A percentile compares a stretch with the other conserved stretches of the same genome.
Evolutionary conservation across 2,797 vertebrate genomes (phyloP).

Genomic region (Lacerta viridis): DNA sequence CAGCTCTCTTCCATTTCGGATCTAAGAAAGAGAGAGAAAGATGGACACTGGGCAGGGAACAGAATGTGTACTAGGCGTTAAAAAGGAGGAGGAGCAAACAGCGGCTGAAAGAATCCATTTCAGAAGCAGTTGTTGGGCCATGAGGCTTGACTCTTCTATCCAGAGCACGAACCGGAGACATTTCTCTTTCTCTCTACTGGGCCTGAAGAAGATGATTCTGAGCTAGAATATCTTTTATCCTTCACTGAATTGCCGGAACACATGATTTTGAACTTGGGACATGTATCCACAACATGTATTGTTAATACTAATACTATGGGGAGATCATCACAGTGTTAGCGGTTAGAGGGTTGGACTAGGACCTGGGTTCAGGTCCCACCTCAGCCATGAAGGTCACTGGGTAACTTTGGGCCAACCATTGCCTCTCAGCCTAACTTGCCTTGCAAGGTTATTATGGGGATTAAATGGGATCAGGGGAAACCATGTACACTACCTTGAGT

Average conservation of each 20-base stretch:
- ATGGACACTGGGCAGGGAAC: too few species aligned
- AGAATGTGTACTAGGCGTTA: background rate
- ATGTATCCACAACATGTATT: background rate
- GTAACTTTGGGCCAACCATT: too few species aligned
- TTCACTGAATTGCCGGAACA: background rate
- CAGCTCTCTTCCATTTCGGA: slow-evolving; percentile 20
- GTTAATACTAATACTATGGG: background rate
- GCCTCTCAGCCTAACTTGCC: too few species aligned
- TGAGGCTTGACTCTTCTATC: too few species aligned
- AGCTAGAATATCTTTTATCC: background rate
- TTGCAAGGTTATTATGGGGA: too few species aligned
- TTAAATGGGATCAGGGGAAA: too few species aligned
- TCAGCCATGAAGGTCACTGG: too few species aligned
- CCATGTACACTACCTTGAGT: too few species aligned
- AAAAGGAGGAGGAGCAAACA: background rate
- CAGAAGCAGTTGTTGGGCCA: background rate
- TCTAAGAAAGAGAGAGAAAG: background rate
- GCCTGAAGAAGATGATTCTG: background rate
- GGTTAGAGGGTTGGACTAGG: too few species aligned
- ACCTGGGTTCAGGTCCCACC: too few species aligned
- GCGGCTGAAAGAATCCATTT: background rate
- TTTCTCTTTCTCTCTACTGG: background rate
- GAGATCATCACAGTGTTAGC: background rate
- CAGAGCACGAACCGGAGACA: background rate
- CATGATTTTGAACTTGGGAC: background rate